phyloP scores from a whole-genome alignment of 23 tunicate genomes.

The Corella eumyota region DNA sequence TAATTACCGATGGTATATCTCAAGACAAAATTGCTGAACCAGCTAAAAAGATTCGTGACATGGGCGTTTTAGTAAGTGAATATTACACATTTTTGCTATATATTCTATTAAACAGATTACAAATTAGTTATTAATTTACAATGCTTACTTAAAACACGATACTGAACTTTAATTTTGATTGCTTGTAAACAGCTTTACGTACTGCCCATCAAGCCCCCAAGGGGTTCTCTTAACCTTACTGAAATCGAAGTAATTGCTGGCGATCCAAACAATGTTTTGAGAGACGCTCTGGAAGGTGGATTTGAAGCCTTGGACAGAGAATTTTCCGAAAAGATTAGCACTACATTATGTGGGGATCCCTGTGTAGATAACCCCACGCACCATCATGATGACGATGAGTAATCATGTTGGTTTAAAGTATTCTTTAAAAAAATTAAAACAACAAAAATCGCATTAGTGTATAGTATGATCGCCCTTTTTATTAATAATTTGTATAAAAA shows the following conservation, averaged over 20 bases:
- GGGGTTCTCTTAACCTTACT: conserved; percentile 1
- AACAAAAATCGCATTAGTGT: too few species aligned
- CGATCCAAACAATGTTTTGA: conserved; percentile 1
- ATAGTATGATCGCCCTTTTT: too few species aligned
- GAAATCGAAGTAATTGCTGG: conserved; percentile 19
- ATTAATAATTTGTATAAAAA: too few species aligned
- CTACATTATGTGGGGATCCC: conserved; percentile 10
- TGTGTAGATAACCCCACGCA: conserved; percentile 5
- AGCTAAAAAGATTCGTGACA: neutral
- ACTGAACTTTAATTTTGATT: neutral
- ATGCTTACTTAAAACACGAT: too few species aligned
- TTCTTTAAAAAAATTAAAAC: too few species aligned
- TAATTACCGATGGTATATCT: conserved; percentile 6
- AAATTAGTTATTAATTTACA: too few species aligned
- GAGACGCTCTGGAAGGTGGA: conserved; percentile 19
- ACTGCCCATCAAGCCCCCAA: conserved; percentile 4
- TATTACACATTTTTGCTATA: too few species aligned
- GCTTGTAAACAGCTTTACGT: conserved; percentile 13
- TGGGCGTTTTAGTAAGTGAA: too few species aligned
- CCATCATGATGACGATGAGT: conserved; percentile 11
- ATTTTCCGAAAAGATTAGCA: neutral
- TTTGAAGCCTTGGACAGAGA: conserved; percentile 12
- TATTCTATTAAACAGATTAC: too few species aligned
- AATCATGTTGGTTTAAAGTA: too few species aligned
- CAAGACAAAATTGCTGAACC: conserved; percentile 1